Evolutionary conservation across 92 coral and sea anemone species (phyloP), one percentile per base, ranked within the genome.

Genomic region (Pocillopora meandrina): DNA sequence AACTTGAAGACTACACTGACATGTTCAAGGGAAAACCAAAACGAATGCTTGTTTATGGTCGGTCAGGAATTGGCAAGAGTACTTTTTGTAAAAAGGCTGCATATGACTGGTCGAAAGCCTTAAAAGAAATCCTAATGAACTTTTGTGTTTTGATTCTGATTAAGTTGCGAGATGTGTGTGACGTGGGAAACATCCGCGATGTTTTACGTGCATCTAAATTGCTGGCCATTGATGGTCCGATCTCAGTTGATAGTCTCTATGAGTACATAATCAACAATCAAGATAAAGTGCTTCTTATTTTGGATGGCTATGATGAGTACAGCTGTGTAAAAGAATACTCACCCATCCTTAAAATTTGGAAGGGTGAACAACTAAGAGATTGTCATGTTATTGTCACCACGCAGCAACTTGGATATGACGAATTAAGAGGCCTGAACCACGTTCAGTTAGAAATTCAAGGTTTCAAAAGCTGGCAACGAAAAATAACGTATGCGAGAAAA

Each of bases 161-260:
- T 8, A 72, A 19, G 60, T 72, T 72, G 76, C 61, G 59, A 72
- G 56, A 72, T 72, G 76, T 52, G 6, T 49, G 59, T 49, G 76
- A 10, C 17, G 6, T 52, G 59, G 60, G 42, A 42, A 59, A 72
- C 9, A 17, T 72, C 23, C 76, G 60, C 4, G 26, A 58, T 17
- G n/a, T 72, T 18, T 19, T 72, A 72, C 5, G 9, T 23, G 76
- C 76, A 18, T 42, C 76, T 18, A 55, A 72, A n/a, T 59, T 72
- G 55, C 56, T 72, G 19, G 56, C 76, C n/a, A 59, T 5, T 15
- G 76, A 49, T 72, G 76, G 76, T 5, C 20, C 23, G 61, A 72
- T 72, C 55, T 72, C 76, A 17, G 23, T 11, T 72, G 61, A 72
- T 9, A 18, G 61, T 23, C 20, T 72, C 5, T 72, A 72, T 14